Conservation (phyloP, 2,888 invertebrate species). For the Microlaimidae sp. region DNA sequence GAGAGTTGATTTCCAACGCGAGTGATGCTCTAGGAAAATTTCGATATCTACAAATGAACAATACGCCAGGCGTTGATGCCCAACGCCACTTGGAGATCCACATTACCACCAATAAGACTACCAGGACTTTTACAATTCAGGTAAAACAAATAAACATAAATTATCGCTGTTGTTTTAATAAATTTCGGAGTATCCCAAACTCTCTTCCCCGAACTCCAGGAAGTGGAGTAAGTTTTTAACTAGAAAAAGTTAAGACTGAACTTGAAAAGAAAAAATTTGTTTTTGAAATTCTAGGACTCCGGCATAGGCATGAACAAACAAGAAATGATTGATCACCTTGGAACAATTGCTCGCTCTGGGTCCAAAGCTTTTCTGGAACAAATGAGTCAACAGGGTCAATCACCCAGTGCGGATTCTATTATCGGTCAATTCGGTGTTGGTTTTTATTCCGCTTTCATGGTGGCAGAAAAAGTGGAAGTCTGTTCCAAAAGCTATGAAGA, state of each 20-base stretch:
- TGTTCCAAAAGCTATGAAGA: slow-evolving; percentile 56
- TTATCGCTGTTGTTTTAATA: too few species aligned
- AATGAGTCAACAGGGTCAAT: slow-evolving; percentile 46
- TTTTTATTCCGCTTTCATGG: slow-evolving; percentile 94
- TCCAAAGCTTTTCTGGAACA: slow-evolving; percentile 77
- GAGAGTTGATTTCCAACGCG: slow-evolving; percentile 86
- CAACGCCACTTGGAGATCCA: slow-evolving; percentile 65
- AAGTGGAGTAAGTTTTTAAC: not conserved
- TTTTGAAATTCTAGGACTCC: slow-evolving; percentile 50
- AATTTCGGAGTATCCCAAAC: too few species aligned
- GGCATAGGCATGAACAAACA: slow-evolving; percentile 88
- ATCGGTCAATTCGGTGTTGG: slow-evolving; percentile 97
- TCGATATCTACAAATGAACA: slow-evolving; percentile 45
- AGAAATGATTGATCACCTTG: slow-evolving; percentile 71
- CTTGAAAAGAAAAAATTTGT: not conserved
- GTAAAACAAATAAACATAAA: too few species aligned
- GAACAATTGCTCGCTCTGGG: slow-evolving; percentile 86
- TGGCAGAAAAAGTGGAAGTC: slow-evolving; percentile 81
- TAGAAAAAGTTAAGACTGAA: not conserved
- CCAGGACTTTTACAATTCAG: slow-evolving; percentile 65
- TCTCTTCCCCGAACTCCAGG: too few species aligned
- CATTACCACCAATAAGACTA: slow-evolving; percentile 68
- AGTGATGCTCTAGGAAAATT: slow-evolving; percentile 93
- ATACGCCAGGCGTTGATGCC: not conserved
- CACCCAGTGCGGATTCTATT: slow-evolving; percentile 50